A percentile compares a stretch with the other conserved stretches of the same genome.
These are phyloP conservation scores for Selene dorsalis DNA, from an alignment of 2,797 vertebrate species.

Conservation along the genomic window DNA sequence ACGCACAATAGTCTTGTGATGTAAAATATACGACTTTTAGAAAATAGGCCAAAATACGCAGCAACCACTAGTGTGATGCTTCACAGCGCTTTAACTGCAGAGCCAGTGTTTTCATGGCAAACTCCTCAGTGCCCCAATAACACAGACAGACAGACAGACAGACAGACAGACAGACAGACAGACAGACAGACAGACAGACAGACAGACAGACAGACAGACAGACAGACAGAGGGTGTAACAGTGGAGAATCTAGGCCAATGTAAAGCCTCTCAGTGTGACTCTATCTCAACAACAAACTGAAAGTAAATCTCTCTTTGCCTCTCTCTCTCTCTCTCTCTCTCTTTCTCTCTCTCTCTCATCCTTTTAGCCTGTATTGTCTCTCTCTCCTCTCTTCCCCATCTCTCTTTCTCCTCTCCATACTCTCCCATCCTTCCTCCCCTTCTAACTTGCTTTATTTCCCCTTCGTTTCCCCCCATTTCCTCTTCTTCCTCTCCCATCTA, in stretches of 20 bases:
- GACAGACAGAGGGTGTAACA: slow-evolving; percentile 9
- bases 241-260: slow-evolving; percentile 65
- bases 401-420: neutral
- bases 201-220: neutral
- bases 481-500: neutral
- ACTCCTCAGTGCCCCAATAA: neutral
- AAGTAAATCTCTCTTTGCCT: slow-evolving; percentile 48
- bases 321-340: neutral
- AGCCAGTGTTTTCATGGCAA: neutral
- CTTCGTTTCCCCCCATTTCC: neutral
- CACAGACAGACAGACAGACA: too few relatives aligned
- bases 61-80: neutral
- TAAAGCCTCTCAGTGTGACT: slow-evolving; percentile 61
- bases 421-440: neutral
- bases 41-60: neutral
- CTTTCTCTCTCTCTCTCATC: neutral
- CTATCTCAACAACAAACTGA: slow-evolving; percentile 41
- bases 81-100: neutral
- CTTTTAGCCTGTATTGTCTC: slow-evolving; percentile 20
- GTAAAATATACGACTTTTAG: neutral
- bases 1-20: neutral
- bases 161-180: too few relatives aligned
- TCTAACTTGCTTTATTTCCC: neutral
- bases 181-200: slow-evolving; percentile 1
- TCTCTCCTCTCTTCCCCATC: slow-evolving; percentile 1